A percentile compares a stretch with the other conserved stretches of the same genome.
Evolutionary conservation across 2,797 vertebrate species (phyloP).

Genomic region (Cercopithecus petaurista): DNA sequence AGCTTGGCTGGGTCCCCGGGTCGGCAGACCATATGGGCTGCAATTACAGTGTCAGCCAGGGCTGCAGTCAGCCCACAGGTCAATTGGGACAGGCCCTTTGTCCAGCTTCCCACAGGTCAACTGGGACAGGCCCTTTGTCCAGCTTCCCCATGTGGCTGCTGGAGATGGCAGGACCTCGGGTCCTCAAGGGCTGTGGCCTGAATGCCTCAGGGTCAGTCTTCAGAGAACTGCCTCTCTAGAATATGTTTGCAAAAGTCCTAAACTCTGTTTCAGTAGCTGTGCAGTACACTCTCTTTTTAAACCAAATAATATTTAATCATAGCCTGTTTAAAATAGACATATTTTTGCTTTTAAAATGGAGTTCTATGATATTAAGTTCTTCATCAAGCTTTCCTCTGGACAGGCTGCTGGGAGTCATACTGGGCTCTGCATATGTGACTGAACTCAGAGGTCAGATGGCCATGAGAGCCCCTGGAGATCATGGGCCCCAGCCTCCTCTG

Average conservation of each 20-base stretch:
- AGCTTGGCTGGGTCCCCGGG: rapidly evolving
- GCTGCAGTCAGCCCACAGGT: not conserved
- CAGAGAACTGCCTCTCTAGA: rapidly evolving
- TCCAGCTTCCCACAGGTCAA: too few relatives aligned
- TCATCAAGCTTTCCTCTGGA: not conserved
- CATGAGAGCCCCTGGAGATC: too few relatives aligned
- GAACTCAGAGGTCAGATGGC: not conserved
- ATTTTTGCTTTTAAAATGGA: not conserved
- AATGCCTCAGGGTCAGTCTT: not conserved
- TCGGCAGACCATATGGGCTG: rapidly evolving
- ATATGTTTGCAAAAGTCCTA: not conserved
- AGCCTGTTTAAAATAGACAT: not conserved
- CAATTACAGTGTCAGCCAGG: rapidly evolving
- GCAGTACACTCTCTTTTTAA: not conserved
- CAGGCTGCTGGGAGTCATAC: not conserved
- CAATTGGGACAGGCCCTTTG: not conserved
- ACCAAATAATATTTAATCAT: not conserved
- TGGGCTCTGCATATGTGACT: not conserved
- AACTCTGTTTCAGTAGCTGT: not conserved
- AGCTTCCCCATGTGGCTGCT: rapidly evolving
- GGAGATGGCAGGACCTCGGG: rapidly evolving
- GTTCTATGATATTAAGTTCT: not conserved
- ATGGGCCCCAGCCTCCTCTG: not conserved
- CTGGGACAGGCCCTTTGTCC: not conserved
- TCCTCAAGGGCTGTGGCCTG: not conserved